Conservation (phyloP, 2,113 vertebrate genomes). For the Gallinago paraguaiae region DNA sequence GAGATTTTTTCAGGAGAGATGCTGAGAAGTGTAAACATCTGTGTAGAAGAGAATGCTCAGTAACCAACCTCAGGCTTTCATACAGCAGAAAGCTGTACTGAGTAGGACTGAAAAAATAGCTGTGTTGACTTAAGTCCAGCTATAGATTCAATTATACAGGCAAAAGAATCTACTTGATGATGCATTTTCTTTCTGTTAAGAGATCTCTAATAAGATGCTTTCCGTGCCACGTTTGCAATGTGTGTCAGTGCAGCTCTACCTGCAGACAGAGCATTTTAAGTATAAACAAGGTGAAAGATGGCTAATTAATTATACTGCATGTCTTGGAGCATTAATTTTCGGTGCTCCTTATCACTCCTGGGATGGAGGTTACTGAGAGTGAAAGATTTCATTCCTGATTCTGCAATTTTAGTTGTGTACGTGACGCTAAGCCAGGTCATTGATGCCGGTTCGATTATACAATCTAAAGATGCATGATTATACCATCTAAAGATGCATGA, state of each 20-base stretch:
- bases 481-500: too few relatives aligned
- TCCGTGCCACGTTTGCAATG: background rate
- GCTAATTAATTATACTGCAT: background rate
- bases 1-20: background rate
- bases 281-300: background rate
- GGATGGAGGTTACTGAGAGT: background rate
- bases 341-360: background rate
- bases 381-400: background rate
- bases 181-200: background rate
- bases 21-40: background rate
- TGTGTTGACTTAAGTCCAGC: background rate
- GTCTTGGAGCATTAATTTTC: background rate
- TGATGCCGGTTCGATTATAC: background rate
- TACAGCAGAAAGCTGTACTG: background rate
- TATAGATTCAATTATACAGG: background rate
- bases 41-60: background rate
- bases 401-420: background rate
- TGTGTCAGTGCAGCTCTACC: background rate
- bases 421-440: rapidly evolving
- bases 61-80: background rate
- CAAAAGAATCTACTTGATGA: background rate
- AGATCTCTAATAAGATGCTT: background rate
- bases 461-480: too few relatives aligned
- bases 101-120: background rate
- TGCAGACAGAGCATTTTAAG: background rate